These are phyloP conservation scores for Odontocerum albicorne DNA, from an alignment of 2,888 invertebrate genomes.

Conservation along the genomic window DNA sequence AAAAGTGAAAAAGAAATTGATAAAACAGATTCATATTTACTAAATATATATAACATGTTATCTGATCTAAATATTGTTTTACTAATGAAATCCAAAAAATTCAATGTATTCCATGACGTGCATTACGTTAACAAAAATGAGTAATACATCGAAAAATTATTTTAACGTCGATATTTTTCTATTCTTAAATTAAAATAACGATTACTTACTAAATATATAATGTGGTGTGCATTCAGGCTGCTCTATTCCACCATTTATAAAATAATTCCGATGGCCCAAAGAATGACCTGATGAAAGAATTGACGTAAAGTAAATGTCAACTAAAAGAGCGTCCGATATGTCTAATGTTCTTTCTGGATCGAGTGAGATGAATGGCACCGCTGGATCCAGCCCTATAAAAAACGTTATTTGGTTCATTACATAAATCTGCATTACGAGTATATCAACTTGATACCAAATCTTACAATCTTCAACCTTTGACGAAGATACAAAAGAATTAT, in stretches of 20 bases:
- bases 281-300: constrained; percentile 28
- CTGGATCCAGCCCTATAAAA: constrained; percentile 29
- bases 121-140: background rate
- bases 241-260: constrained; percentile 25
- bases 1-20: too few species aligned
- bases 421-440: too few species aligned
- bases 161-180: too few species aligned
- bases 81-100: background rate
- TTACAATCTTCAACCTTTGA: too few species aligned
- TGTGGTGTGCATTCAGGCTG: constrained; percentile 22
- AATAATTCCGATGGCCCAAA: constrained; percentile 27
- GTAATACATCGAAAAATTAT: background rate
- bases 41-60: too few species aligned
- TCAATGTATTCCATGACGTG: background rate
- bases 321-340: constrained; percentile 19
- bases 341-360: constrained; percentile 25
- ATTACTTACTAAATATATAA: background rate
- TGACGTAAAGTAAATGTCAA: constrained; percentile 31
- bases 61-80: too few species aligned
- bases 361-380: constrained; percentile 22
- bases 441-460: background rate
- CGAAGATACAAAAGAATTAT: too few species aligned
- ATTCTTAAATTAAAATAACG: background rate
- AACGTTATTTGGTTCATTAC: background rate
- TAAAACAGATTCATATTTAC: too few species aligned